Percentiles rank a stretch among this genome's conserved stretches.
phyloP scores from a whole-genome alignment of 2,797 vertebrate genomes.

The Sphenodon punctatus region DNA sequence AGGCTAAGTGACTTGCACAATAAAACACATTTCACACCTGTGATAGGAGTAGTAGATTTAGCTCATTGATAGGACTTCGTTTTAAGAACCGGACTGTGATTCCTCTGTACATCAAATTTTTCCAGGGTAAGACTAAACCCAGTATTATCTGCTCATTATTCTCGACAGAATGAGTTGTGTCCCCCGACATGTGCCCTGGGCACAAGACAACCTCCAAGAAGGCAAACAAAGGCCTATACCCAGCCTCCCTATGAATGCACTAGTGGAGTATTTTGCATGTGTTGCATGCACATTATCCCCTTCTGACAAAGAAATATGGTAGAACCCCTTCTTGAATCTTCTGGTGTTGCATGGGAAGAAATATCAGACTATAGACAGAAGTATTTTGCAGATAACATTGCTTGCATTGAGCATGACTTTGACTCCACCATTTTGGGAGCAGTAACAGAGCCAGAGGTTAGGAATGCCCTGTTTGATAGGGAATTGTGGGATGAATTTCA shows the following conservation, averaged over 20 bases:
- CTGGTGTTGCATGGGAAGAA: too few species aligned
- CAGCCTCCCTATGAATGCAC: accelerated
- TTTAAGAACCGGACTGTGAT: background rate
- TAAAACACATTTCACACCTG: background rate
- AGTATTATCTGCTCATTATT: too few species aligned
- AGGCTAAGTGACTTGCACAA: background rate
- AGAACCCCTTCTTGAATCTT: background rate
- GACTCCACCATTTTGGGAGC: too few species aligned
- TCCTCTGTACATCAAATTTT: background rate
- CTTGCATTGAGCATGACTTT: too few species aligned
- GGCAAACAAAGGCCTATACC: background rate
- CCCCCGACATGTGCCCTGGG: accelerated
- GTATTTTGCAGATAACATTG: too few species aligned
- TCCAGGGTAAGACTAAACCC: background rate
- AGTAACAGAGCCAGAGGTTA: too few species aligned
- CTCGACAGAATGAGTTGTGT: too few species aligned
- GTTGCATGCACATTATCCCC: background rate
- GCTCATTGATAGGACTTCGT: background rate
- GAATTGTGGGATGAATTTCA: too few species aligned
- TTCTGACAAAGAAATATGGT: background rate
- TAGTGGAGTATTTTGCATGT: background rate
- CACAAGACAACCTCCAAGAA: background rate
- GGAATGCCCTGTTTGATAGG: too few species aligned
- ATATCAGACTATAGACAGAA: too few species aligned
- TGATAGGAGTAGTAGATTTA: background rate